Base-by-base conservation (phyloP, 2,888 invertebrate species). In the Hypena proboscidalis region DNA sequence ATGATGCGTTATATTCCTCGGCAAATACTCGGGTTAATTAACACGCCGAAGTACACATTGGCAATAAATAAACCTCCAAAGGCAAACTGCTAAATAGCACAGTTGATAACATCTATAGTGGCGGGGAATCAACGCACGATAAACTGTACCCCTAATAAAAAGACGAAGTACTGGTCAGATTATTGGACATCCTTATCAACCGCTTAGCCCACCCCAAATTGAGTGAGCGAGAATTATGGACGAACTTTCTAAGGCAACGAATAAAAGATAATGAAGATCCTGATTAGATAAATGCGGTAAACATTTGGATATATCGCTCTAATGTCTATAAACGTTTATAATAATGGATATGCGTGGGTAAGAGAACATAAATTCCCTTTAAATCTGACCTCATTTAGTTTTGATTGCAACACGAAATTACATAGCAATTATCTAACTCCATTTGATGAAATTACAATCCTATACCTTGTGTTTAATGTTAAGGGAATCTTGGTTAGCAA, bases 201-300 rank as follows among this genome's bases (percentile, higher is more conserved):
- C 68, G 71, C 78, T 82, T 73, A 77, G 80, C 74, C 71, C 67
- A 69, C 82, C 84, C 87, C 80, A 84, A 89, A 89, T 89, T 84
- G 83, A 83, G 77, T 73, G 76, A 81, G 83, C 74, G 74, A 84
- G 81, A 90, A 83, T 85, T 90, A 89, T 90, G 83, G 85, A 69
- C 67, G 56, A 90, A 90, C 78, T 89, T 89, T 83, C 79, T 77
- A 78, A 71, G 53, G 64, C 74, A 64, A 72, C 76, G 73, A 80
- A 86, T 83, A 83, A 83, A 83, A 84, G 83, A 85, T 88, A 85
- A 88, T 85, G 83, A 82, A 80, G 77, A 82, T 82, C 66, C 67
- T 69, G 85, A 83, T 85, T 80, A 87, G 85, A 84, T 83, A 84
- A 85, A 77, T 76, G 77, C 46, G 71, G 81, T 74, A 76, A 81